A percentile compares a stretch with the other conserved stretches of the same genome.
Conservation (phyloP, 2,113 vertebrate species). For the Andinoacara biseriatus region DNA sequence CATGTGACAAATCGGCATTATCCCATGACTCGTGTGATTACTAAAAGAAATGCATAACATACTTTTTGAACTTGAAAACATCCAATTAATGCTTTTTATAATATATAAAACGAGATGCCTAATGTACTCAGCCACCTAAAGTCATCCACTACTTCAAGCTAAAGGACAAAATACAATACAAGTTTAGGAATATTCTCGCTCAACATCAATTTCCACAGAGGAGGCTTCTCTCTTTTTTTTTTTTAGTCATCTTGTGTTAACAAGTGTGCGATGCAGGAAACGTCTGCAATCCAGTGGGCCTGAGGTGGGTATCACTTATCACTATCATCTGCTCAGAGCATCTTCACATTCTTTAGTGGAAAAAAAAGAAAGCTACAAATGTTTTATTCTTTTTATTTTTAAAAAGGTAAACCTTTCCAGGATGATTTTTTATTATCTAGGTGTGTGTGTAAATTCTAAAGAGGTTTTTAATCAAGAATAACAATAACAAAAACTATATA, state of each 20-base stretch:
- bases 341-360: constrained; percentile 78
- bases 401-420: constrained; percentile 72
- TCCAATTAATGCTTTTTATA: constrained; percentile 68
- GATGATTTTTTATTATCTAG: constrained; percentile 61
- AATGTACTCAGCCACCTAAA: constrained; percentile 78
- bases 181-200: constrained; percentile 69
- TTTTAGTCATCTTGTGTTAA: constrained; percentile 45
- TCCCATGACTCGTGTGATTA: constrained; percentile 70
- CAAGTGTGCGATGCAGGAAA: constrained; percentile 66
- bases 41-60: constrained; percentile 78
- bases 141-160: constrained; percentile 81
- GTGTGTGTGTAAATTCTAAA: constrained; percentile 73
- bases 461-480: constrained; percentile 80
- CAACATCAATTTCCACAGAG: constrained; percentile 75
- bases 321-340: constrained; percentile 54
- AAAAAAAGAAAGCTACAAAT: constrained; percentile 72
- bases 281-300: constrained; percentile 69
- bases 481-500: constrained; percentile 58
- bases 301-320: constrained; percentile 63
- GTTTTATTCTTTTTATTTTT: constrained; percentile 48
- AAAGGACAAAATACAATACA: constrained; percentile 81
- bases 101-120: constrained; percentile 76
- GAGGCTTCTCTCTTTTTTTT: constrained; percentile 23
- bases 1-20: constrained; percentile 69
- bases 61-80: constrained; percentile 73